phyloP scores from a whole-genome alignment of 2,113 vertebrate genomes.

The Colius striatus region DNA sequence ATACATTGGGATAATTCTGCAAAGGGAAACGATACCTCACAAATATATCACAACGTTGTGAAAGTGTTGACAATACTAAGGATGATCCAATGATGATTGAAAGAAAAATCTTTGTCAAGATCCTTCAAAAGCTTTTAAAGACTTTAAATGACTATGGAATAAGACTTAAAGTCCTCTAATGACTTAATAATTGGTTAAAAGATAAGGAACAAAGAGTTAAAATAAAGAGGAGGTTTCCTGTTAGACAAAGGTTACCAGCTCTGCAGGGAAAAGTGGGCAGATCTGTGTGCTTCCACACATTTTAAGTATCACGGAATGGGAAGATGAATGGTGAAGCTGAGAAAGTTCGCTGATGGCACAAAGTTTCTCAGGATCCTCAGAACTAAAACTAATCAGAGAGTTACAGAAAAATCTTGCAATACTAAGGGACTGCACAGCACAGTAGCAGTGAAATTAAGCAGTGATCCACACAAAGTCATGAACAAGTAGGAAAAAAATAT shows the following conservation, averaged over 20 bases:
- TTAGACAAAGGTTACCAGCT: neutral
- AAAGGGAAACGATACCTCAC: neutral
- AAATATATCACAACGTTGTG: neutral
- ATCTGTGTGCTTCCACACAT: neutral
- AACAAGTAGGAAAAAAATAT: neutral
- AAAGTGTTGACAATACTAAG: neutral
- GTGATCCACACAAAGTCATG: neutral
- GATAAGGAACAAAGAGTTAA: conserved; percentile 18
- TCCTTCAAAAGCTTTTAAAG: neutral
- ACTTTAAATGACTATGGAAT: neutral
- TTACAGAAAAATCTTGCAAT: neutral
- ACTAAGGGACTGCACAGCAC: neutral
- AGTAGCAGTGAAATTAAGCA: neutral
- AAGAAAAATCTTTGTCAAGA: conserved; percentile 5
- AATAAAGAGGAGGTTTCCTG: neutral
- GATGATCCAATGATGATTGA: neutral
- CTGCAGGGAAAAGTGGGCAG: neutral
- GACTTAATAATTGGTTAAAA: conserved; percentile 23
- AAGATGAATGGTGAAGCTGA: neutral
- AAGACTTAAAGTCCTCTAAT: neutral
- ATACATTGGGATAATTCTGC: neutral
- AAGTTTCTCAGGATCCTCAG: neutral
- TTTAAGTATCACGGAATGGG: neutral
- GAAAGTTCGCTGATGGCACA: neutral
- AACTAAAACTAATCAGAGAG: neutral